Evolutionary conservation across 53 echinoderm and acorn worm species (phyloP).

Genomic region (Actinopyga echinites): DNA sequence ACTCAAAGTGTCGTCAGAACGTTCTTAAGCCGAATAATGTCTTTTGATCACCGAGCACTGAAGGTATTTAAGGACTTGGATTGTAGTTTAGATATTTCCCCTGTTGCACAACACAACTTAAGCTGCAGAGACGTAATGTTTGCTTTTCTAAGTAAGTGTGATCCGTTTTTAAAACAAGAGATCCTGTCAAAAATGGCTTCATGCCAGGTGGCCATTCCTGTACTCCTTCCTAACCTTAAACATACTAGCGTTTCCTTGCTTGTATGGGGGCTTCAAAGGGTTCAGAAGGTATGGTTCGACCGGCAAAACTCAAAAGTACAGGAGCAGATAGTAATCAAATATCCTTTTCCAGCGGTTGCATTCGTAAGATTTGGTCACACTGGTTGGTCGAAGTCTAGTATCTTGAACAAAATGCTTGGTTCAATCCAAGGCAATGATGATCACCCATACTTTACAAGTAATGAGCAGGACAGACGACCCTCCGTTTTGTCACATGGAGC

Average conservation of each 20-base stretch:
- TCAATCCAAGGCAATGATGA: constrained; percentile 8
- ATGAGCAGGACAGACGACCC: background rate
- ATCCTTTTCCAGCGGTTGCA: background rate
- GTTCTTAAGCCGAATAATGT: too few species aligned
- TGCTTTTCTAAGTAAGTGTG: background rate
- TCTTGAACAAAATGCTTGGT: constrained; percentile 3
- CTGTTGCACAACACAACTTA: too few species aligned
- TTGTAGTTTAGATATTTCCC: too few species aligned
- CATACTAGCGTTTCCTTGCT: background rate
- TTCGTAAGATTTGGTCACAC: background rate
- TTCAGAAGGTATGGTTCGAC: background rate
- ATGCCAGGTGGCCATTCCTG: constrained; percentile 3
- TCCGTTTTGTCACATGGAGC: background rate
- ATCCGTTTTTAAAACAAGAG: constrained; percentile 15
- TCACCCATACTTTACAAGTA: constrained; percentile 8
- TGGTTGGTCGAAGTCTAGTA: background rate
- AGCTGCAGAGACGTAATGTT: background rate
- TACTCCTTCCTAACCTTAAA: background rate
- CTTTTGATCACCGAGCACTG: too few species aligned
- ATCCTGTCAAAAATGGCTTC: background rate
- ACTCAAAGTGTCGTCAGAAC: too few species aligned
- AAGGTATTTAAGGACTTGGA: too few species aligned
- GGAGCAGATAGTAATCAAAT: background rate
- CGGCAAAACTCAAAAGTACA: background rate
- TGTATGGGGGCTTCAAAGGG: background rate